These are phyloP conservation scores for Mechanitis mazaeus DNA, from an alignment of 2,888 invertebrate genomes.

Conservation along the genomic window DNA sequence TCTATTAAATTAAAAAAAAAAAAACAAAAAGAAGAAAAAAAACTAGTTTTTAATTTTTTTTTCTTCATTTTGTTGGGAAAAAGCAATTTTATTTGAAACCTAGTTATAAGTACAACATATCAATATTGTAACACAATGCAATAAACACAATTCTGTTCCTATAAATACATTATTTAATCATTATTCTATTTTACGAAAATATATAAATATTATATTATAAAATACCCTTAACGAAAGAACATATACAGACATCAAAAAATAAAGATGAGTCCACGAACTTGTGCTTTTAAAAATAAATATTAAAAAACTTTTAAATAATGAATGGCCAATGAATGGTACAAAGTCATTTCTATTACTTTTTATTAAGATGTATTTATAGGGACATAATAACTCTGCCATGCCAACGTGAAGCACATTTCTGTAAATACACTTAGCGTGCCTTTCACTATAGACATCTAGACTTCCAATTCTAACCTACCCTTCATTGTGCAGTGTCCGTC, in stretches of 20 bases:
- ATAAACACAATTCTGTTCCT: conserved; percentile 30
- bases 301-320: too few relatives aligned
- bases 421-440: conserved; percentile 63
- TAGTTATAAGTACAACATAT: conserved; percentile 39
- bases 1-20: conserved; percentile 15
- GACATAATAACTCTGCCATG: conserved; percentile 46
- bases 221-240: too few relatives aligned
- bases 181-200: too few relatives aligned
- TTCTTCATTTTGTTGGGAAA: conserved; percentile 25
- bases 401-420: conserved; percentile 55
- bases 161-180: conserved; percentile 13
- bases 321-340: too few relatives aligned
- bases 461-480: conserved; percentile 23
- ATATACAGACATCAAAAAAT: neutral
- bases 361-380: conserved; percentile 30
- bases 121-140: conserved; percentile 42
- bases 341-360: neutral
- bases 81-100: conserved; percentile 16
- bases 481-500: conserved; percentile 61
- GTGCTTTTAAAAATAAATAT: too few relatives aligned
- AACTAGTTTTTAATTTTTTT: neutral
- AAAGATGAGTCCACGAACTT: too few relatives aligned
- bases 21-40: conserved; percentile 11
- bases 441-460: conserved; percentile 27
- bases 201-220: too few relatives aligned